Base-by-base conservation (phyloP, 2,797 vertebrate genomes). In the Ctenosaura bakeri region DNA sequence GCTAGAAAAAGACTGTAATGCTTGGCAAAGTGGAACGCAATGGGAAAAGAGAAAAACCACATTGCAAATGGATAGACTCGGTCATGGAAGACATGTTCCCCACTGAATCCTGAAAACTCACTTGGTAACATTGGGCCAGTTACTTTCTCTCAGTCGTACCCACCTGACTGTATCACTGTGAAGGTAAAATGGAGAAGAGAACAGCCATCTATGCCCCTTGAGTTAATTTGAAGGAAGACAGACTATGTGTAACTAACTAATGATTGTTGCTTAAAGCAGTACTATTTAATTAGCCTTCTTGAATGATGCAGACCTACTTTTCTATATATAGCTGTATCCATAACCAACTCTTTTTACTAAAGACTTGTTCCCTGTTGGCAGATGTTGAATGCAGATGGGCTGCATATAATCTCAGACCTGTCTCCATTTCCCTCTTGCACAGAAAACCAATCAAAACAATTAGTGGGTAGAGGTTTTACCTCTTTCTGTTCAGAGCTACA, bases 291-390 rank as follows among this genome's bases (percentile, higher is more conserved):
- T 88, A 82, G 66, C 66, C 35, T 38, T 24, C 86, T 46, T 85
- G 29, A 73, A n/a, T 59, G 22, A 22, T 14, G 62, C 24, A 79
- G 14, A 10, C 88, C 81, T 18, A 42, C 6, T 50, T 0, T 0
- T n/a, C 77, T 42, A 1, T 38, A 79, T 86, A 6, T 26, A 0
- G 0, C 66, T 87, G 62, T 3, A 14, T 2, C 6, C 73, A 16
- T 26, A 0, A 0, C 20, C 1, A 4, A 12, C 59, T 77, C 24
- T n/a, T 29, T 78, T 0, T 0, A 0, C 18, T 32, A 52, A 3
- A 3, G 0, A 18, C 88, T 79, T 73, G 54, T 32, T 92, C 66
- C 81, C 83, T 10, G 71, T 26, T 35, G 29, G 42, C 2, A 66
- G 73, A 10, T 7, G 0, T 0, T 42, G 54, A 26, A 35, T 77